Evolutionary conservation across 2,113 vertebrate genomes (phyloP).

Genomic region (Orientallactaga bullata): DNA sequence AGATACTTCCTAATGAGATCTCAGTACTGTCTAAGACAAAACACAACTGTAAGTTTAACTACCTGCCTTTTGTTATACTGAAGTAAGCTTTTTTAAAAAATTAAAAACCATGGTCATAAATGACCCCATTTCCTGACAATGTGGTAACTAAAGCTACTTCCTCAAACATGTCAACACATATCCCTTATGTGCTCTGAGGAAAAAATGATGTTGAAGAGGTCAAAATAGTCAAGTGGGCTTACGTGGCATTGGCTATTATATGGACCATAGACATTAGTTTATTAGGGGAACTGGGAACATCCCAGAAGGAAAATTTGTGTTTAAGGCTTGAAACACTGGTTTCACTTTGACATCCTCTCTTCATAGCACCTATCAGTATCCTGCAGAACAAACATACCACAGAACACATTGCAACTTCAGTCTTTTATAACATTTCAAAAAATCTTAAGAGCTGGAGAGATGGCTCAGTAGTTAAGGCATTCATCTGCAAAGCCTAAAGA

Average conservation of each 20-base stretch:
- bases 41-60: background rate
- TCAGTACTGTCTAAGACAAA: slow-evolving; percentile 2
- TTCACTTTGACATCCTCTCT: background rate
- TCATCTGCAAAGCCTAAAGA: too few relatives aligned
- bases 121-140: background rate
- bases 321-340: background rate
- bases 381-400: background rate
- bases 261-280: background rate
- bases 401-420: background rate
- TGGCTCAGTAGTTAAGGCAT: too few relatives aligned
- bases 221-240: too few relatives aligned
- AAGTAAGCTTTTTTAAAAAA: background rate
- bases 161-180: background rate
- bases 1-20: background rate
- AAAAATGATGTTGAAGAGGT: background rate
- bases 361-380: background rate
- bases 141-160: background rate
- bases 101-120: background rate
- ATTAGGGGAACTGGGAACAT: background rate
- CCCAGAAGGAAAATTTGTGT: background rate
- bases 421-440: too few relatives aligned
- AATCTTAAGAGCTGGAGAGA: too few relatives aligned
- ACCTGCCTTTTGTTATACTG: background rate
- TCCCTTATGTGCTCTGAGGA: background rate
- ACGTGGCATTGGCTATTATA: background rate